Evolutionary conservation across 2,113 vertebrate species (phyloP).

Genomic region (Psittacara wagleri): DNA sequence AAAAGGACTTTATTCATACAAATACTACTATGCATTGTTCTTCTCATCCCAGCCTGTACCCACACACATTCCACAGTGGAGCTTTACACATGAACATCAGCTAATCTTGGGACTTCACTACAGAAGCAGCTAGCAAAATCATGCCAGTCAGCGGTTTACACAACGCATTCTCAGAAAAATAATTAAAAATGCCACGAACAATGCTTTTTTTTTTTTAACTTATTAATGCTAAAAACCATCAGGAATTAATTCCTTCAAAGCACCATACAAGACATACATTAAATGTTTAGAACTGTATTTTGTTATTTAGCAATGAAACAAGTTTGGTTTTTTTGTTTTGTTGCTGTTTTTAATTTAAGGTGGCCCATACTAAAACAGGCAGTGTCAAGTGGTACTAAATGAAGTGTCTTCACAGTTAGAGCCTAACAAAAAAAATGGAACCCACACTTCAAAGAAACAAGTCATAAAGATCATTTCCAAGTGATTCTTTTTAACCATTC

Average conservation of each 20-base stretch:
- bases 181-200: neutral
- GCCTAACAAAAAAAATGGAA: neutral
- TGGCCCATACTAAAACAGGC: neutral
- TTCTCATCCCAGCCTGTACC: neutral
- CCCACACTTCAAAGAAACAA: neutral
- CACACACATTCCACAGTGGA: neutral
- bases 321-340: neutral
- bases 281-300: neutral
- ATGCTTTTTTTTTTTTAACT: neutral
- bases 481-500: neutral
- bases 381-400: neutral
- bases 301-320: neutral
- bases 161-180: neutral
- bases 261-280: rapidly evolving
- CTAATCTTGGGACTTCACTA: neutral
- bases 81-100: neutral
- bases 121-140: neutral
- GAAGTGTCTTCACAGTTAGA: neutral
- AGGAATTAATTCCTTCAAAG: neutral
- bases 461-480: neutral
- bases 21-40: neutral
- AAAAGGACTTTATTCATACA: neutral
- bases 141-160: neutral
- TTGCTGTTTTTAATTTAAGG: neutral
- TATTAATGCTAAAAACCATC: neutral